These are phyloP conservation scores for Papilio machaon DNA, from an alignment of 1,140 invertebrate genomes.

Conservation along the genomic window DNA sequence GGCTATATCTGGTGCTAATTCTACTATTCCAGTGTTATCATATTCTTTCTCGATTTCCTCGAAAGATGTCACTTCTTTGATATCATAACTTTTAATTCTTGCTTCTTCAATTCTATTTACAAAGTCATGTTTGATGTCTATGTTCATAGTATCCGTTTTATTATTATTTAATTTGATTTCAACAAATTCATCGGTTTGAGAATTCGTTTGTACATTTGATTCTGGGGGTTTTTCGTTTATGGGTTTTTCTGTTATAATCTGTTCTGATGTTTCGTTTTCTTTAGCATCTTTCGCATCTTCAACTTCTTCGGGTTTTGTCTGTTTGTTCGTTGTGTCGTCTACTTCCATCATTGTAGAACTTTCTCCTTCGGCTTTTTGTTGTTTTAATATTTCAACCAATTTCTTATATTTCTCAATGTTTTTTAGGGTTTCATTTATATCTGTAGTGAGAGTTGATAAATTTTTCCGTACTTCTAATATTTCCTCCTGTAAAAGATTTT, in stretches of 20 bases:
- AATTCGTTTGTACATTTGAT: background rate
- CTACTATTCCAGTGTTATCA: background rate
- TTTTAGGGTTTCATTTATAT: conserved; percentile 70
- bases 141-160: background rate
- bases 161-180: background rate
- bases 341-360: conserved; percentile 38
- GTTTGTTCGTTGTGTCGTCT: conserved; percentile 22
- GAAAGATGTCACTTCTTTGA: background rate
- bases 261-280: background rate
- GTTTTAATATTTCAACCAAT: conserved; percentile 54
- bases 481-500: conserved; percentile 58
- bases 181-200: background rate
- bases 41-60: conserved; percentile 32
- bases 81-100: background rate
- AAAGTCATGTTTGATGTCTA: background rate
- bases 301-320: background rate
- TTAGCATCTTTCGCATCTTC: background rate
- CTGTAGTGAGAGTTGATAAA: conserved; percentile 67
- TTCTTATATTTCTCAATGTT: conserved; percentile 74
- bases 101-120: background rate
- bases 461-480: conserved; percentile 68
- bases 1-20: background rate
- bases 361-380: conserved; percentile 42
- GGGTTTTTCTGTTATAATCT: background rate
- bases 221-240: background rate